Evolutionary conservation across 2,888 invertebrate species (phyloP).

Genomic region (Cheilosia vulpina): DNA sequence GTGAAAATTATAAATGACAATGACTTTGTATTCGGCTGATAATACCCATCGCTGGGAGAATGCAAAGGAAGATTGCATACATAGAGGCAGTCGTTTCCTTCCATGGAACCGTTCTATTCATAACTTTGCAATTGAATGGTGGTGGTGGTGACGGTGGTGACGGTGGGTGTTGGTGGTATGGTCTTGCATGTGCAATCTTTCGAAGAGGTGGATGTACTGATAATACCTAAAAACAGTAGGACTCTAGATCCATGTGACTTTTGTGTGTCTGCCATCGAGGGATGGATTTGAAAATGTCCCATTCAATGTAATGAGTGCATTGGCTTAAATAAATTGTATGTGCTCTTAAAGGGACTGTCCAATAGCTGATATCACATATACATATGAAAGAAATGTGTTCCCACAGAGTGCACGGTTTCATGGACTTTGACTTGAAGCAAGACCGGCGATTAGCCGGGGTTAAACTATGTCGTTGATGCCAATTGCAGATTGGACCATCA

Average conservation of each 20-base stretch:
- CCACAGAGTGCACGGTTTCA: no score
- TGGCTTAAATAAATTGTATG: neutral
- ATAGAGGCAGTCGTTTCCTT: neutral
- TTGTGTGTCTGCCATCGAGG: neutral
- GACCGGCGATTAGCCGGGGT: no score
- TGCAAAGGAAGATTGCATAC: conserved; percentile 52
- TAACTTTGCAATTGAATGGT: conserved; percentile 70
- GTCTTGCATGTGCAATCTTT: neutral
- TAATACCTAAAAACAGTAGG: conserved; percentile 17
- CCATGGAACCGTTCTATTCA: conserved; percentile 48
- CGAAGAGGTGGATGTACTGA: conserved; percentile 66
- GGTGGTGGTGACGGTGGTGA: neutral
- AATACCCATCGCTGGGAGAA: conserved; percentile 52
- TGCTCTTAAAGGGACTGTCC: neutral
- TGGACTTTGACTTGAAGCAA: no score
- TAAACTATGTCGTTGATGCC: no score
- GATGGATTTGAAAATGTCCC: conserved; percentile 38
- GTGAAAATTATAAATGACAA: conserved; percentile 74
- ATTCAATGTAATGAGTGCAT: conserved; percentile 38
- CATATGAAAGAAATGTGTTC: no score
- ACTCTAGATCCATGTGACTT: conserved; percentile 13
- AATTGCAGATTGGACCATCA: no score
- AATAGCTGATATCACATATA: no score
- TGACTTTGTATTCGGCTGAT: conserved; percentile 73
- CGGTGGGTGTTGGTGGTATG: neutral